These are phyloP conservation scores for Caenorhabditis remanei DNA, from an alignment of 1,140 invertebrate genomes.

Conservation along the genomic window DNA sequence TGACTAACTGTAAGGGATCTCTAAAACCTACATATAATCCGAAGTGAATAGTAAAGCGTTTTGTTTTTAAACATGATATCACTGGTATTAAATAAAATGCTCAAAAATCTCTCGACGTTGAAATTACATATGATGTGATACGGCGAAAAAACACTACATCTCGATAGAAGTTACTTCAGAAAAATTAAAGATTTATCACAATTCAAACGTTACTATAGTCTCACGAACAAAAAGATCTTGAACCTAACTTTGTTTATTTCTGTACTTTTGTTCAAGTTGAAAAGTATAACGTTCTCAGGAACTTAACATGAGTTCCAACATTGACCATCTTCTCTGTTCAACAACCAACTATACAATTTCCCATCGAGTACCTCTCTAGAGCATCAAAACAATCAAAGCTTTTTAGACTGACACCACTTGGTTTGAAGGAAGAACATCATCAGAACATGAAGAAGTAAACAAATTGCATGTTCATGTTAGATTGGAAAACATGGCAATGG, in stretches of 20 bases:
- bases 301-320: no score
- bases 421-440: neutral
- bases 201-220: no score
- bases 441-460: neutral
- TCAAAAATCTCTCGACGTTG: neutral
- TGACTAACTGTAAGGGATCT: neutral
- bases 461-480: no score
- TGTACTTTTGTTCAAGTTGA: no score
- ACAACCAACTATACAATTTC: slow-evolving; percentile 36
- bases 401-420: neutral
- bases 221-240: no score
- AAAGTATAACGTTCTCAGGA: no score
- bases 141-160: no score
- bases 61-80: neutral
- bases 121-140: neutral
- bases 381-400: neutral
- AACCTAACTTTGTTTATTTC: no score
- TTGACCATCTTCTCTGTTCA: neutral
- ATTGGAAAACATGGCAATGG: no score
- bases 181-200: no score
- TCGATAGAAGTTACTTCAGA: no score
- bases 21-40: neutral
- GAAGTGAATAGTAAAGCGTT: neutral
- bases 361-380: neutral
- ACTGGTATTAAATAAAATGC: neutral